Conservation (phyloP, 2,113 vertebrate genomes). For the Notarius lentiginosus region DNA sequence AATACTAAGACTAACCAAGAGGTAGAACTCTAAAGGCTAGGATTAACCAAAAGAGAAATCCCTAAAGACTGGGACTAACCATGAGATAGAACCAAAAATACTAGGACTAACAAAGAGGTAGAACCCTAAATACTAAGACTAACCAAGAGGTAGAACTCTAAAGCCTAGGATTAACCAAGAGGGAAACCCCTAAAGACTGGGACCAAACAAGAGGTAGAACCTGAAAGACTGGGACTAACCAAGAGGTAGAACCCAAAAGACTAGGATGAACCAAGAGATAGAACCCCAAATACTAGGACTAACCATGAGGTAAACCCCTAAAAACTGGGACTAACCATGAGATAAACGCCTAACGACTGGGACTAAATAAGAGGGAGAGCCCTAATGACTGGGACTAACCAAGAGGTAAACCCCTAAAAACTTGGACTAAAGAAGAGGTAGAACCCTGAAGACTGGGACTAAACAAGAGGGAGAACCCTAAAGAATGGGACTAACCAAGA, state of each 20-base stretch:
- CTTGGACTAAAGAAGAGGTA: neutral
- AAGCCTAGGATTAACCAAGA: neutral
- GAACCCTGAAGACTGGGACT: neutral
- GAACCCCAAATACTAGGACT: neutral
- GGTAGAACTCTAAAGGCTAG: neutral
- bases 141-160: neutral
- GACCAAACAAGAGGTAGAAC: neutral
- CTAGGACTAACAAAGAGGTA: neutral
- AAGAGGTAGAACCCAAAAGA: neutral
- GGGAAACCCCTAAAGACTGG: neutral
- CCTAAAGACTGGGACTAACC: neutral
- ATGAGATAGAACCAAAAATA: neutral
- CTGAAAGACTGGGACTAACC: neutral
- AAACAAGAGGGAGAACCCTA: neutral
- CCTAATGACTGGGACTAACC: neutral
- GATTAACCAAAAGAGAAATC: neutral
- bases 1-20: no score
- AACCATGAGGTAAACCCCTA: neutral
- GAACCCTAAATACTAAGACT: neutral
- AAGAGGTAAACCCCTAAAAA: neutral
- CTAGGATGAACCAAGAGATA: neutral
- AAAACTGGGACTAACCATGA: neutral
- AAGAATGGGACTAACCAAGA: neutral
- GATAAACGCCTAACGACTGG: neutral
- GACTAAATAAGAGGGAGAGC: neutral